phyloP scores from a whole-genome alignment of 2,797 vertebrate species.

The Bradypus variegatus region DNA sequence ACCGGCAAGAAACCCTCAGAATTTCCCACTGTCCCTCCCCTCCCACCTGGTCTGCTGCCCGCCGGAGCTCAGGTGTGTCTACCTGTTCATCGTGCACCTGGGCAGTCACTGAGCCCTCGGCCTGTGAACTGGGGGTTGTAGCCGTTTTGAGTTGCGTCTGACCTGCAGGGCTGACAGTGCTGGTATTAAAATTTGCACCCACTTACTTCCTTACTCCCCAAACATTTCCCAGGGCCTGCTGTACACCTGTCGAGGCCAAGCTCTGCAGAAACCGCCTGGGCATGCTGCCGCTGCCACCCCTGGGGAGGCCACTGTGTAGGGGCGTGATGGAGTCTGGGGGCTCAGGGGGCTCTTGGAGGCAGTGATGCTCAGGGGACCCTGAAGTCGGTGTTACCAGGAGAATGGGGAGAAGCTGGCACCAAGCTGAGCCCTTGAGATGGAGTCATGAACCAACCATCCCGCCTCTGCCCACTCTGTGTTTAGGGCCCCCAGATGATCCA shows the following conservation, averaged over 20 bases:
- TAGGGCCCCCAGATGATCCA: no score
- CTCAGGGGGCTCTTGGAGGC: no score
- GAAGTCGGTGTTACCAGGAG: background rate
- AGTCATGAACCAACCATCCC: no score
- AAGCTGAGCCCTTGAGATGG: background rate
- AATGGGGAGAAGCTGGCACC: background rate
- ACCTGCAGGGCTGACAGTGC: background rate
- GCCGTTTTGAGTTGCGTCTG: no score
- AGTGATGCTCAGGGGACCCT: background rate
- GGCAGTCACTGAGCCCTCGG: background rate
- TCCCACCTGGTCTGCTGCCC: background rate
- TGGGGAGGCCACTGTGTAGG: no score
- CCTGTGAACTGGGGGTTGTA: no score
- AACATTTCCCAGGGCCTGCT: background rate
- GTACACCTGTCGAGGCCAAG: background rate
- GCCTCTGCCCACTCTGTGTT: no score
- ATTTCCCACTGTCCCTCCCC: background rate
- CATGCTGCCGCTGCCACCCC: no score
- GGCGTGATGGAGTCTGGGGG: background rate
- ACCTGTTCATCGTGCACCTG: background rate
- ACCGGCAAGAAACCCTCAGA: no score
- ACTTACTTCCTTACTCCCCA: background rate
- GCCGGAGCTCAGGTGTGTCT: background rate
- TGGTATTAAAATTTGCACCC: background rate
- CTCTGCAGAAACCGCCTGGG: background rate